Conservation (phyloP, 2,113 vertebrate genomes). For the Silurus asotus region DNA sequence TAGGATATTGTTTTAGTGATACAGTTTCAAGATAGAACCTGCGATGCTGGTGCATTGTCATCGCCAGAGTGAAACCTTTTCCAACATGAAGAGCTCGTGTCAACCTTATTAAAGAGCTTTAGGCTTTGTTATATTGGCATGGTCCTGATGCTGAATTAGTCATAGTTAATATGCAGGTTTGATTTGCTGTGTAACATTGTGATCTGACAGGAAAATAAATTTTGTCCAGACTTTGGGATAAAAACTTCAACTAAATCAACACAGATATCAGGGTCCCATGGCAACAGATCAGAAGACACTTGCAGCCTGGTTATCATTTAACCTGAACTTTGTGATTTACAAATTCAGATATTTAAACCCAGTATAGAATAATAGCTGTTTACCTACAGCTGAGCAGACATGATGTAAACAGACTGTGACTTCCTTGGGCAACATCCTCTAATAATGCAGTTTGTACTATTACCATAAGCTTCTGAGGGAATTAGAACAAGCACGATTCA, state of each 20-base stretch:
- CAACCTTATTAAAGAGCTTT: constrained; percentile 5
- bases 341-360: background rate
- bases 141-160: constrained; percentile 5
- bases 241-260: background rate
- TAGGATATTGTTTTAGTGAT: background rate
- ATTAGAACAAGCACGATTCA: constrained; percentile 59
- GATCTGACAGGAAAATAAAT: background rate
- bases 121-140: background rate
- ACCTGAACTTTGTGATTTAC: constrained; percentile 1
- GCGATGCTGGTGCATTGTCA: background rate
- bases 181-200: background rate
- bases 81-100: background rate
- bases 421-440: constrained; percentile 54
- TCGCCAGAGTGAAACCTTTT: background rate
- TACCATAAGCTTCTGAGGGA: constrained; percentile 46
- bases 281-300: background rate
- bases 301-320: constrained; percentile 15
- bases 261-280: background rate
- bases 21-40: constrained; percentile 6
- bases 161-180: background rate
- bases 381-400: constrained; percentile 53
- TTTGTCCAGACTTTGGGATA: background rate
- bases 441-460: constrained; percentile 54
- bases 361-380: constrained; percentile 50
- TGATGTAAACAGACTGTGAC: constrained; percentile 55